phyloP scores from a whole-genome alignment of 2,888 invertebrate species.

The Tiphia femorata region DNA sequence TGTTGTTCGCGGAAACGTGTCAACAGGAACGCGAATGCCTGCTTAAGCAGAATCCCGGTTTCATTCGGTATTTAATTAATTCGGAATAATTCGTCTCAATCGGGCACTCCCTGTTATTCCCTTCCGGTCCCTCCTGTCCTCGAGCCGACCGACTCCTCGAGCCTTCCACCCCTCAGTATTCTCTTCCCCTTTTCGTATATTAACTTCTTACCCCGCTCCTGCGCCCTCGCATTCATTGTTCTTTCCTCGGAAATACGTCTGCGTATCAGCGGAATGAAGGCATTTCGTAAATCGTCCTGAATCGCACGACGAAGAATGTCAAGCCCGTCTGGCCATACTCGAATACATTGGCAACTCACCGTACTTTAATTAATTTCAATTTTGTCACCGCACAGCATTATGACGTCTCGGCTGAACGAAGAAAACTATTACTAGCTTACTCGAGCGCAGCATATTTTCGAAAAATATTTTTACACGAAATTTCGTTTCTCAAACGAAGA shows the following conservation, averaged over 20 bases:
- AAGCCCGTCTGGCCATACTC: background rate
- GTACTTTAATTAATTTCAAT: too few relatives aligned
- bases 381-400: too few relatives aligned
- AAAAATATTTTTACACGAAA: too few relatives aligned
- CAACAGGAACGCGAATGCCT: constrained; percentile 17
- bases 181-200: constrained; percentile 11
- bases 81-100: constrained; percentile 35
- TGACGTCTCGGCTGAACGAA: too few relatives aligned
- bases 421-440: too few relatives aligned
- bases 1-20: constrained; percentile 24
- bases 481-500: too few relatives aligned
- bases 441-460: too few relatives aligned
- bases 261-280: constrained; percentile 23
- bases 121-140: constrained; percentile 8
- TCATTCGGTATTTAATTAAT: constrained; percentile 43
- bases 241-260: constrained; percentile 10
- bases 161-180: constrained; percentile 4
- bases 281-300: too few relatives aligned
- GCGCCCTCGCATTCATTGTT: constrained; percentile 31
- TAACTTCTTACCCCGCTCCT: constrained; percentile 17
- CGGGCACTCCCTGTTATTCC: constrained; percentile 12
- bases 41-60: constrained; percentile 7
- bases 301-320: constrained; percentile 17
- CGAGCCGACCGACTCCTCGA: background rate
- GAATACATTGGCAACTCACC: too few relatives aligned